Percentiles rank a stretch among this genome's conserved stretches.
Conservation (phyloP, 1,140 invertebrate genomes). For the Lithobius niger region DNA sequence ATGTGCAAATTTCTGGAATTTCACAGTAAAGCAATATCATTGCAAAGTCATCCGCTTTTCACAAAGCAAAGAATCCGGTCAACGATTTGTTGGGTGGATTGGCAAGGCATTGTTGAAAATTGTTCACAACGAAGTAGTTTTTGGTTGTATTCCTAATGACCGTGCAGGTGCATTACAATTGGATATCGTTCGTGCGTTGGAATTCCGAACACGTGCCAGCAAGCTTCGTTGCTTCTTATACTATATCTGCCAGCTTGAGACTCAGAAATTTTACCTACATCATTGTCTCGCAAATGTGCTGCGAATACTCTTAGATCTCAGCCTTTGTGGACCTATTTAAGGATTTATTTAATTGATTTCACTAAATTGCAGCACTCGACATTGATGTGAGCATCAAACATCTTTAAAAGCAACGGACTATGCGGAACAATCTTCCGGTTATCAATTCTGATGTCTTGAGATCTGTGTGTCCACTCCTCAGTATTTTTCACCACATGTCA, state of each 20-base stretch:
- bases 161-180: no score
- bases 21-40: no score
- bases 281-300: not conserved
- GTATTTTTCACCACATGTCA: no score
- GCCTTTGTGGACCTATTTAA: slow-evolving; percentile 12
- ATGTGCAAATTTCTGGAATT: no score
- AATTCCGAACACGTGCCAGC: not conserved
- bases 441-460: slow-evolving; percentile 27
- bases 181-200: slow-evolving; percentile 1
- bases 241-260: not conserved
- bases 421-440: slow-evolving; percentile 41
- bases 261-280: not conserved
- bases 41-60: no score
- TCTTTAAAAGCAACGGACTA: slow-evolving; percentile 34
- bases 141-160: no score
- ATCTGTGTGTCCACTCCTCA: no score
- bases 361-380: slow-evolving; percentile 22
- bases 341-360: slow-evolving; percentile 11
- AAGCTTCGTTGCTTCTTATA: slow-evolving; percentile 7
- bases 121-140: no score
- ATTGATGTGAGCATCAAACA: slow-evolving; percentile 31
- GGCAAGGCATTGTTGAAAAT: no score
- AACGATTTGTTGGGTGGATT: no score
- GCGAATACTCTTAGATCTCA: slow-evolving; percentile 15
- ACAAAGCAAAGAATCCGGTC: no score